Evolutionary conservation across 2,888 invertebrate genomes (phyloP).

Genomic region (Pyrocoelia pectoralis): DNA sequence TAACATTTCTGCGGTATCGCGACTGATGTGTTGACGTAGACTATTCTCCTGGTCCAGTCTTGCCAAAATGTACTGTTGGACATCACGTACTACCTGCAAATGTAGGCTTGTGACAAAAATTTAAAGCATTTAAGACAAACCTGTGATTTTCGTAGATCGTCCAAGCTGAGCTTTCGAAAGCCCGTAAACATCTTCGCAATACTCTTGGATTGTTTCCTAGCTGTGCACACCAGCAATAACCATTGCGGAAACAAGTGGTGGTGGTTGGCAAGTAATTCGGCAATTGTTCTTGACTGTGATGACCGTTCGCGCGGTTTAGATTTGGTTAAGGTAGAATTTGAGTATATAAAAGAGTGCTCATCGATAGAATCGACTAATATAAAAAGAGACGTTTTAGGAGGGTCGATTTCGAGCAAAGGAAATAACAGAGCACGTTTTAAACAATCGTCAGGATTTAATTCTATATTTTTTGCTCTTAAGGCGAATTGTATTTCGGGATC

Average conservation of each 20-base stretch:
- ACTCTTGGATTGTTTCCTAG: constrained; percentile 83
- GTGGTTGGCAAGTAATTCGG: constrained; percentile 85
- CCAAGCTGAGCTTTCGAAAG: constrained; percentile 90
- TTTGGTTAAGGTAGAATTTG: constrained; percentile 65
- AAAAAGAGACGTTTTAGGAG: constrained; percentile 85
- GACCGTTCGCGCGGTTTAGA: constrained; percentile 61
- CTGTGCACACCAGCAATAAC: constrained; percentile 89
- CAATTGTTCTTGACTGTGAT: constrained; percentile 71
- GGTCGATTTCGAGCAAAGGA: constrained; percentile 85
- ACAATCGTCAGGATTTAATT: constrained; percentile 90
- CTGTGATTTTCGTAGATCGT: constrained; percentile 82
- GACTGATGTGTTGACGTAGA: constrained; percentile 85
- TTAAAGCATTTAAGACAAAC: too few relatives aligned
- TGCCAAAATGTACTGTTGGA: constrained; percentile 93
- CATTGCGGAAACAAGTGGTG: constrained; percentile 93
- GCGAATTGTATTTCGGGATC: constrained; percentile 85
- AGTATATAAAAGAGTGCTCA: constrained; percentile 72
- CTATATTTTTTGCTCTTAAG: constrained; percentile 80
- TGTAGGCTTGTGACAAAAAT: too few relatives aligned
- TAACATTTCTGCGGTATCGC: constrained; percentile 92
- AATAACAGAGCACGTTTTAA: constrained; percentile 88
- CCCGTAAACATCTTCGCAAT: constrained; percentile 84
- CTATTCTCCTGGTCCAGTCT: constrained; percentile 89
- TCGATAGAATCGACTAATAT: constrained; percentile 93
- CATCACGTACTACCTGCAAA: constrained; percentile 82